Evolutionary conservation across 2,888 invertebrate genomes (phyloP).

Genomic region (Lucinisca nassula): DNA sequence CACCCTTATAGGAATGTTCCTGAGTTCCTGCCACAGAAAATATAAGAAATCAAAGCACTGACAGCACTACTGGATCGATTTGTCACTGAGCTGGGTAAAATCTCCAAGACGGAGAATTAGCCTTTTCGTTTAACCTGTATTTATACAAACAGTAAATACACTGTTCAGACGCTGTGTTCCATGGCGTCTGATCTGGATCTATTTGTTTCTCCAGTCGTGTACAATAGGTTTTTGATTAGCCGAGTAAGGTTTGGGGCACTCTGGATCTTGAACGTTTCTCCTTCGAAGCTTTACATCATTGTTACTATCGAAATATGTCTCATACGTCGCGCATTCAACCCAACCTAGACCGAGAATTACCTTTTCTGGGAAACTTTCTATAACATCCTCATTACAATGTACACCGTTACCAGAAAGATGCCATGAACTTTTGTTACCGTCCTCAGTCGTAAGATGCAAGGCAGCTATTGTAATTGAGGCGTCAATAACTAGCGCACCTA

Average conservation of each 20-base stretch:
- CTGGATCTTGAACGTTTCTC: not conserved
- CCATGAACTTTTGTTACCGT: conserved; percentile 18
- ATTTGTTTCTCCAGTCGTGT: not conserved
- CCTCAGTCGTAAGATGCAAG: conserved; percentile 6
- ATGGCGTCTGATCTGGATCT: too few species aligned
- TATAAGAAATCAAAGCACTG: too few species aligned
- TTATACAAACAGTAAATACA: too few species aligned
- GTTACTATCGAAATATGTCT: not conserved
- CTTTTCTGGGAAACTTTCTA: not conserved
- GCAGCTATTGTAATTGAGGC: not conserved
- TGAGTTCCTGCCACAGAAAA: too few species aligned
- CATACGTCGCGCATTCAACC: conserved; percentile 6
- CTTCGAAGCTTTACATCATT: not conserved
- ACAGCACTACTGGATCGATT: too few species aligned
- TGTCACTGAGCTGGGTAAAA: too few species aligned
- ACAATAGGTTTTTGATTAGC: not conserved
- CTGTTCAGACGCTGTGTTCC: too few species aligned
- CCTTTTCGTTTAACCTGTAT: too few species aligned
- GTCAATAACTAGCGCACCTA: conserved; percentile 4
- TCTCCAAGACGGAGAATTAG: too few species aligned
- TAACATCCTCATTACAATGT: conserved; percentile 21
- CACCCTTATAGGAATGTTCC: too few species aligned
- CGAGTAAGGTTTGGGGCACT: not conserved
- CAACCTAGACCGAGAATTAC: conserved; percentile 1
- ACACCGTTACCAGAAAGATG: conserved; percentile 10